phyloP scores from a whole-genome alignment of 2,888 invertebrate species.

The Meandrusa payeni region DNA sequence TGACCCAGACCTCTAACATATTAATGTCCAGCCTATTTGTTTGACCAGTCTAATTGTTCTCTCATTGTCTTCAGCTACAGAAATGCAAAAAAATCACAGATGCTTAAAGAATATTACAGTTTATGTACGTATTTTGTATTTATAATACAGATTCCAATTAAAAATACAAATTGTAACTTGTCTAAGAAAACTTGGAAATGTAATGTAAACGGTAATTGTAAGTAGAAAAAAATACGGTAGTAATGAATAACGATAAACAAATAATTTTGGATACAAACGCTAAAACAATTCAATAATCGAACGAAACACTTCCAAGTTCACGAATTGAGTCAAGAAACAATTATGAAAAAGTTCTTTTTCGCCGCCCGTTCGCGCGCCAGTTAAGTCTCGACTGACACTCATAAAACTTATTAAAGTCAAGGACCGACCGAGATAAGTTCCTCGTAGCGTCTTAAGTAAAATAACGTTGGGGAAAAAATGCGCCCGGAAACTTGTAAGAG shows the following conservation, averaged over 20 bases:
- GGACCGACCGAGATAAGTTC: constrained; percentile 79
- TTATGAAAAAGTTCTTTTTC: constrained; percentile 77
- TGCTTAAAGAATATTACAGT: constrained; percentile 32
- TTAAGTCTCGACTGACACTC: constrained; percentile 78
- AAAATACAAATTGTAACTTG: too few relatives aligned
- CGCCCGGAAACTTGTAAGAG: constrained; percentile 61
- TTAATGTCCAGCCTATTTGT: constrained; percentile 59
- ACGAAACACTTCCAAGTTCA: constrained; percentile 52
- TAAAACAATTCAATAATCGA: constrained; percentile 70
- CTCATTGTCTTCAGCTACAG: constrained; percentile 14
- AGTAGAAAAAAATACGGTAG: too few relatives aligned
- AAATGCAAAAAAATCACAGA: constrained; percentile 4
- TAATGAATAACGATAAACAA: too few relatives aligned
- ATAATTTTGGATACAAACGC: too few relatives aligned
- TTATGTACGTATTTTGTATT: too few relatives aligned
- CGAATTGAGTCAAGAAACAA: constrained; percentile 69
- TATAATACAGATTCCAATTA: too few relatives aligned
- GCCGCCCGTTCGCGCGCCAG: constrained; percentile 72
- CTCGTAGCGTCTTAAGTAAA: constrained; percentile 76
- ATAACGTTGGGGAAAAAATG: constrained; percentile 75
- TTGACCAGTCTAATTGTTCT: constrained; percentile 43
- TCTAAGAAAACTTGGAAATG: too few relatives aligned
- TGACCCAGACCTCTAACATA: constrained; percentile 59
- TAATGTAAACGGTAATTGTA: too few relatives aligned
- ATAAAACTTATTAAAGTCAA: constrained; percentile 81